phyloP scores from a whole-genome alignment of 2,113 vertebrate genomes.

The Brachypodius melanocephalos region DNA sequence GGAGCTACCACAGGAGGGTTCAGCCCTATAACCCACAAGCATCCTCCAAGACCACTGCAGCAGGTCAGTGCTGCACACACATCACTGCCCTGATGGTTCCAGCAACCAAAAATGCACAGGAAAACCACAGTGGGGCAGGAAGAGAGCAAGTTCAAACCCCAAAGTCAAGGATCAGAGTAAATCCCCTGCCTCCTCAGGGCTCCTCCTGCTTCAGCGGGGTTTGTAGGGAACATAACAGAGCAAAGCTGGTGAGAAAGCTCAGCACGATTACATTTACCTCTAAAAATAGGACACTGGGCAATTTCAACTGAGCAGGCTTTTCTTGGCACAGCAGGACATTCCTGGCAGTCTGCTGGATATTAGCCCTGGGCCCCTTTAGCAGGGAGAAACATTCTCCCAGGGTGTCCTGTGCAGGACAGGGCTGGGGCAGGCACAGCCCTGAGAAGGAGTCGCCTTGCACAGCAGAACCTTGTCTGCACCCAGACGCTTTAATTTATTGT shows the following conservation, averaged over 20 bases:
- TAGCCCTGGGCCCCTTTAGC: background rate
- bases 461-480: background rate
- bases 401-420: background rate
- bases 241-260: background rate
- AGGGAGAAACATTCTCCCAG: background rate
- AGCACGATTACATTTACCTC: background rate
- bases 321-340: slow-evolving; percentile 24
- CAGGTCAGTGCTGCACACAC: background rate
- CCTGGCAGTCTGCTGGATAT: background rate
- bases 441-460: accelerated
- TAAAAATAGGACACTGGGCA: slow-evolving; percentile 7
- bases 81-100: too few relatives aligned
- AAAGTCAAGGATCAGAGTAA: background rate
- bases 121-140: background rate
- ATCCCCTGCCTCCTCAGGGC: background rate
- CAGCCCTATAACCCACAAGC: accelerated
- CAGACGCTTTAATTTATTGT: background rate
- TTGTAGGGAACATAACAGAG: background rate
- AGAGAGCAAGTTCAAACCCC: background rate
- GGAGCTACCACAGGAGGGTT: background rate
- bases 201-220: background rate
- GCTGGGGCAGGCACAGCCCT: background rate
- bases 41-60: background rate
- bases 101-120: background rate
- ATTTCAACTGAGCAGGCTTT: background rate